Conservation (phyloP, 2,797 vertebrate species). For the Onychomys torridus region DNA sequence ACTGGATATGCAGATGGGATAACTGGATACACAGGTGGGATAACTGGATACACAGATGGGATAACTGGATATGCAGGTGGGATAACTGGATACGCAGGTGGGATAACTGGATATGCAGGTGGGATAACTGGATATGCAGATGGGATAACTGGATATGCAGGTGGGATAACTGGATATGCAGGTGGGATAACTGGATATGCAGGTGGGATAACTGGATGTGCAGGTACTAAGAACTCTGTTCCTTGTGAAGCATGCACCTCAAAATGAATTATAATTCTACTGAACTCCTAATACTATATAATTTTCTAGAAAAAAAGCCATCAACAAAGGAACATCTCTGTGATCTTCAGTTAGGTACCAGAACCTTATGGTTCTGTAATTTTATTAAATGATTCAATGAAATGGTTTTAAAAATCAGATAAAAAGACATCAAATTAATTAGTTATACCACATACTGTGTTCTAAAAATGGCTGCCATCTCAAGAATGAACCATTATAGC, state of each 20-base stretch:
- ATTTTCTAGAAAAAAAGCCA: conserved; percentile 20
- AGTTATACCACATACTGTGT: neutral
- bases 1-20: neutral
- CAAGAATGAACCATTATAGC: conserved; percentile 9
- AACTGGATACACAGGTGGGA: neutral
- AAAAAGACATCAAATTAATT: neutral
- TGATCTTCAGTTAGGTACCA: neutral
- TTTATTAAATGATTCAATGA: no score
- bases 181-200: neutral
- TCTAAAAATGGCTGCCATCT: conserved; percentile 17
- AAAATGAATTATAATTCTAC: conserved; percentile 34
- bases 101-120: neutral
- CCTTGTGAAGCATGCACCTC: neutral
- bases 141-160: neutral
- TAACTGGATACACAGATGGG: neutral
- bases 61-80: neutral
- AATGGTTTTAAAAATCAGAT: neutral
- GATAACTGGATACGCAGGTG: neutral
- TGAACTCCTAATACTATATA: conserved; percentile 24
- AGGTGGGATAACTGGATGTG: neutral
- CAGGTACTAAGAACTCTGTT: neutral
- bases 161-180: neutral
- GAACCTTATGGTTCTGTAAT: neutral
- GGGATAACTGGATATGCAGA: no score
- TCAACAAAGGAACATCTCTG: neutral